Evolutionary conservation across 2,888 invertebrate species (phyloP).

Genomic region (Oscheius onirici): DNA sequence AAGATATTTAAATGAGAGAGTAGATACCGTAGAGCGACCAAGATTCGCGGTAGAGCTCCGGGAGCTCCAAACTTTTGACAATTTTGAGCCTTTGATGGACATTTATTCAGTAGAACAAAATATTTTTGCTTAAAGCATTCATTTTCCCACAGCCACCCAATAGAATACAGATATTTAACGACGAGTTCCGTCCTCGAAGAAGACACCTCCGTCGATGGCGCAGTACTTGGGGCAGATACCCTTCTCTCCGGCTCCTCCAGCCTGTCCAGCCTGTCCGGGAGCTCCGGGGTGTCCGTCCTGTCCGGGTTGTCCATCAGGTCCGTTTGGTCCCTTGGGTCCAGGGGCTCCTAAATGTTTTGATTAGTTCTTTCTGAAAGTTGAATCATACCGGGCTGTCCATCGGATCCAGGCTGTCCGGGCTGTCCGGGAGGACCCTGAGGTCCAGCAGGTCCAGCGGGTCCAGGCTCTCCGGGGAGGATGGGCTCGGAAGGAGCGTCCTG

Average conservation of each 20-base stretch:
- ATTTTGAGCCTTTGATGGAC: no score
- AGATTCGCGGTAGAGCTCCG: no score
- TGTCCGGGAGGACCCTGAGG: slow-evolving; percentile 52
- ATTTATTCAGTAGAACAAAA: no score
- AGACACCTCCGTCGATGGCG: slow-evolving; percentile 64
- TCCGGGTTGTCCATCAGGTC: slow-evolving; percentile 36
- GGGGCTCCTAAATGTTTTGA: slow-evolving; percentile 27
- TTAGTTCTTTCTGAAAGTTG: neutral
- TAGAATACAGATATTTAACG: slow-evolving; percentile 40
- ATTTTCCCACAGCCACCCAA: no score
- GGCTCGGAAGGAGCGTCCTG: slow-evolving; percentile 22
- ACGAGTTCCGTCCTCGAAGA: slow-evolving; percentile 71
- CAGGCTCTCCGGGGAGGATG: slow-evolving; percentile 41
- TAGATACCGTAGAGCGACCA: no score
- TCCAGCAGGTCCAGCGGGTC: slow-evolving; percentile 26
- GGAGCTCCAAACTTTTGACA: no score
- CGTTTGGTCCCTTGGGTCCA: slow-evolving; percentile 37
- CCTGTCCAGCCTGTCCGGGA: slow-evolving; percentile 36
- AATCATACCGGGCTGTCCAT: no score
- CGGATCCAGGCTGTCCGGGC: slow-evolving; percentile 49
- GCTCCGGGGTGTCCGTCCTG: slow-evolving; percentile 34
- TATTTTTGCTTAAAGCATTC: no score
- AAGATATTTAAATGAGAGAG: no score
- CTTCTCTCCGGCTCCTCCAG: slow-evolving; percentile 50
- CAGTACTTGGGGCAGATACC: slow-evolving; percentile 64